phyloP scores from a whole-genome alignment of 2,113 vertebrate species.

The Gracilinanus agilis region DNA sequence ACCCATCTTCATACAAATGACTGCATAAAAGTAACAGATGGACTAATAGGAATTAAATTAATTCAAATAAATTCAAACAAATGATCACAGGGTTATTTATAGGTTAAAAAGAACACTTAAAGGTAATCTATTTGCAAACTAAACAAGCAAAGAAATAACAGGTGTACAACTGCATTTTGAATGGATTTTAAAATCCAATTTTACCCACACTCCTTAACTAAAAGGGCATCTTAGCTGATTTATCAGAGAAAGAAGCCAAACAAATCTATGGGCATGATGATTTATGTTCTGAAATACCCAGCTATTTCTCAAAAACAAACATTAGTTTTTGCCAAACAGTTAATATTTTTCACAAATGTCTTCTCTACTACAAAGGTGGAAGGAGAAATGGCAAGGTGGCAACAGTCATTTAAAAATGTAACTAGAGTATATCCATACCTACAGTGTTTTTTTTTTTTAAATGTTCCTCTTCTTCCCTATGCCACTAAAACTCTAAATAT shows the following conservation, averaged over 20 bases:
- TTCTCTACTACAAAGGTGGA: not conserved
- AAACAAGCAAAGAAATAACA: conserved; percentile 8
- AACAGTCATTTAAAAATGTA: not conserved
- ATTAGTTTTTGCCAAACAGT: conserved; percentile 18
- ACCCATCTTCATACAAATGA: not conserved
- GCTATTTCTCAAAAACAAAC: conserved; percentile 20
- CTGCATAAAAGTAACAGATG: not conserved
- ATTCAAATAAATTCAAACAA: conserved; percentile 28
- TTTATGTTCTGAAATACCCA: not conserved
- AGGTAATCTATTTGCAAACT: not conserved
- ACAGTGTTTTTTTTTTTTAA: not conserved
- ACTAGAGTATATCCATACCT: not conserved
- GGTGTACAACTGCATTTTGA: not conserved
- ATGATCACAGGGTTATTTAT: not conserved
- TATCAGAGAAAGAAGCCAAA: not conserved
- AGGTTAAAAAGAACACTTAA: not conserved
- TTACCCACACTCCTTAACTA: not conserved
- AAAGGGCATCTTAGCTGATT: not conserved
- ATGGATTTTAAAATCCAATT: not conserved
- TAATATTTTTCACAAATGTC: not conserved
- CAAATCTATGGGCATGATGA: not conserved
- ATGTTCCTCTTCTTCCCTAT: conserved; percentile 11
- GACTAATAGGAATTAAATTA: conserved; percentile 27
- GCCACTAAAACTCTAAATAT: not conserved
- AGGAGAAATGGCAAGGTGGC: not conserved